Evolutionary conservation across 2,797 vertebrate genomes (phyloP).

Genomic region (Eurystomus glaucurus): DNA sequence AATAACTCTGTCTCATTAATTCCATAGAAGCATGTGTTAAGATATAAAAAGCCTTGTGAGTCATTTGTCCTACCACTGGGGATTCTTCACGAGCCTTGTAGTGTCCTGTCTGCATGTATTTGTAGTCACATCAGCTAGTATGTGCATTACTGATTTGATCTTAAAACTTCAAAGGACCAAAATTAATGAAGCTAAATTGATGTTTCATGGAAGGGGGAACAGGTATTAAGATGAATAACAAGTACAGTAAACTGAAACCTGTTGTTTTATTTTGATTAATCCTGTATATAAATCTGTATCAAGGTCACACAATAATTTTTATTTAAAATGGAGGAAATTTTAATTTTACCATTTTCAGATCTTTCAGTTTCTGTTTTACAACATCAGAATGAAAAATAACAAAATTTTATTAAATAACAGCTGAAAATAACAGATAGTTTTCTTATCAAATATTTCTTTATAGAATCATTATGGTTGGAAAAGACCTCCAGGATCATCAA

Average conservation of each 20-base stretch:
- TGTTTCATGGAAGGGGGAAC: rapidly evolving
- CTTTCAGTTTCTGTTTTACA: background rate
- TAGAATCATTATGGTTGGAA: no score
- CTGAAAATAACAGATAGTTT: background rate
- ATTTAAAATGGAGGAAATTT: background rate
- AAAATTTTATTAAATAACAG: background rate
- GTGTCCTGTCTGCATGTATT: background rate
- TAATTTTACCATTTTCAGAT: background rate
- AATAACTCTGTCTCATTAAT: background rate
- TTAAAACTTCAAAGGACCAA: background rate
- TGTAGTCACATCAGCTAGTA: background rate
- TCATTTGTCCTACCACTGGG: background rate
- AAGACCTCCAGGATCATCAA: no score
- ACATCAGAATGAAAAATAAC: background rate
- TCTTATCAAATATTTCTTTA: background rate
- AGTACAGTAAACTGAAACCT: rapidly evolving
- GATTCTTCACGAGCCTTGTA: background rate
- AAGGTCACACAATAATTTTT: background rate
- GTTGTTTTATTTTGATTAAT: background rate
- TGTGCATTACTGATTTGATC: background rate
- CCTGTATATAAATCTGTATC: background rate
- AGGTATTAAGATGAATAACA: background rate
- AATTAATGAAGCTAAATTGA: background rate
- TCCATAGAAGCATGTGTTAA: background rate
- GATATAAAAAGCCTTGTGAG: background rate